A percentile compares a stretch with the other conserved stretches of the same genome.
Evolutionary conservation across 2,888 invertebrate species (phyloP).

Genomic region (Oligia fasciuncula): DNA sequence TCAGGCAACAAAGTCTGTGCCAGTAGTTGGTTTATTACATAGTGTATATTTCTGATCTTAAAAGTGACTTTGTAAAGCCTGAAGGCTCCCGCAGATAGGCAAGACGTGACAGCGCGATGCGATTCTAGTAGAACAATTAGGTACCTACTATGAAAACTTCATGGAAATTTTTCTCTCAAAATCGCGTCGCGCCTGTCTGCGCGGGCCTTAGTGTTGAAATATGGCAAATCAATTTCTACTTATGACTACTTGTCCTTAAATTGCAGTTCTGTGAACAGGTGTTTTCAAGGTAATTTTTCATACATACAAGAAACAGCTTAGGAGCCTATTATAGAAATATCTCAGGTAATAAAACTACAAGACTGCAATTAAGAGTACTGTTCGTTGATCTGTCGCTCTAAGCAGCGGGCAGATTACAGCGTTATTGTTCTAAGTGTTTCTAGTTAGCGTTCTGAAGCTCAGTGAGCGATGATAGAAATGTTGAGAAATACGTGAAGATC

Average conservation of each 20-base stretch:
- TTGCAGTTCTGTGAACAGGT: background rate
- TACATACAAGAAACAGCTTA: slow-evolving; percentile 23
- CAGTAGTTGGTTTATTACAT: background rate
- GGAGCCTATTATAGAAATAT: slow-evolving; percentile 40
- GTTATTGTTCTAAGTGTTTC: slow-evolving; percentile 61
- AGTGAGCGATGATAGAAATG: slow-evolving; percentile 64
- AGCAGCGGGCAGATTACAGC: slow-evolving; percentile 51
- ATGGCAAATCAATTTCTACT: background rate
- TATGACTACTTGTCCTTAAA: background rate
- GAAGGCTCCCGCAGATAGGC: background rate
- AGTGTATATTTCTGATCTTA: background rate
- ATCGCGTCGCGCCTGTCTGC: background rate
- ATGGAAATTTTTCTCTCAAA: background rate
- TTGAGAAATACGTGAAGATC: slow-evolving; percentile 59
- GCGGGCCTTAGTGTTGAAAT: background rate
- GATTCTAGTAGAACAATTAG: background rate
- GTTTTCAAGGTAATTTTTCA: slow-evolving; percentile 23
- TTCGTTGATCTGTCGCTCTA: slow-evolving; percentile 50
- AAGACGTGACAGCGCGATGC: background rate
- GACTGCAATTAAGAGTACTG: slow-evolving; percentile 55
- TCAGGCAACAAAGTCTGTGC: slow-evolving; percentile 26
- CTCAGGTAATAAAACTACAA: slow-evolving; percentile 28
- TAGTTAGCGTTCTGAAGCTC: slow-evolving; percentile 60
- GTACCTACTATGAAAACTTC: background rate
- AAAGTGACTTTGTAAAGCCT: slow-evolving; percentile 2